Evolutionary conservation across 2,797 vertebrate species (phyloP).

Genomic region (Cephalopachus bancanus): DNA sequence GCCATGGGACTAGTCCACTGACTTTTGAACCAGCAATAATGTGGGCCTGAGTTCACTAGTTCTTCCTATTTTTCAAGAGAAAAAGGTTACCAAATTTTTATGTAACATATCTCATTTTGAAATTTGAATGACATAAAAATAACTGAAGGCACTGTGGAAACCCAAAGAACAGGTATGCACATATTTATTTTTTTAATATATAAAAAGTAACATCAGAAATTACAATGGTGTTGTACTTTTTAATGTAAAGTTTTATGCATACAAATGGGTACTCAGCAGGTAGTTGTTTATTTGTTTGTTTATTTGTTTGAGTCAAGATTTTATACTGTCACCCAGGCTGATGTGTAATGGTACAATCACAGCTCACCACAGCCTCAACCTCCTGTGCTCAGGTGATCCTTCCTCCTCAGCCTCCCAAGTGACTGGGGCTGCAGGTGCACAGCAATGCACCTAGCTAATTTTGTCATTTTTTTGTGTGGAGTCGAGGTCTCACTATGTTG

Average conservation of each 20-base stretch:
- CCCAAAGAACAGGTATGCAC: not conserved
- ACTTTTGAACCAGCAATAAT: not conserved
- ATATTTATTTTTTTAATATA: not conserved
- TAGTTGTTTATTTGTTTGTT: too few relatives aligned
- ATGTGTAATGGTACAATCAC: too few relatives aligned
- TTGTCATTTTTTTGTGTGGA: too few relatives aligned
- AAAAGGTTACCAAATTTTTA: not conserved
- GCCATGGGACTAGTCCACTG: not conserved
- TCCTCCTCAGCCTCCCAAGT: too few relatives aligned
- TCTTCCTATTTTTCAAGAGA: slow-evolving; percentile 35
- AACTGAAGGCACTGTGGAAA: not conserved
- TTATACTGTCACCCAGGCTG: too few relatives aligned
- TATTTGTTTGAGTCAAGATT: too few relatives aligned
- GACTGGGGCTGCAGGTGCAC: too few relatives aligned
- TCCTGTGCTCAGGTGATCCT: too few relatives aligned
- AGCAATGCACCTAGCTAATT: too few relatives aligned
- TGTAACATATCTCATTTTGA: not conserved
- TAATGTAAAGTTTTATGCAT: not conserved
- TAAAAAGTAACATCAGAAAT: slow-evolving; percentile 25
- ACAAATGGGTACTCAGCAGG: not conserved
- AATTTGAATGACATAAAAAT: slow-evolving; percentile 45
- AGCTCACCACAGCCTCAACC: too few relatives aligned
- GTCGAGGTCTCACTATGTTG: too few relatives aligned
- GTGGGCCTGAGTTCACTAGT: not conserved
- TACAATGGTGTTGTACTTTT: not conserved